Evolutionary conservation across 2,888 invertebrate genomes (phyloP), one percentile per base, ranked within the genome.

Genomic region (Chesias legatella): DNA sequence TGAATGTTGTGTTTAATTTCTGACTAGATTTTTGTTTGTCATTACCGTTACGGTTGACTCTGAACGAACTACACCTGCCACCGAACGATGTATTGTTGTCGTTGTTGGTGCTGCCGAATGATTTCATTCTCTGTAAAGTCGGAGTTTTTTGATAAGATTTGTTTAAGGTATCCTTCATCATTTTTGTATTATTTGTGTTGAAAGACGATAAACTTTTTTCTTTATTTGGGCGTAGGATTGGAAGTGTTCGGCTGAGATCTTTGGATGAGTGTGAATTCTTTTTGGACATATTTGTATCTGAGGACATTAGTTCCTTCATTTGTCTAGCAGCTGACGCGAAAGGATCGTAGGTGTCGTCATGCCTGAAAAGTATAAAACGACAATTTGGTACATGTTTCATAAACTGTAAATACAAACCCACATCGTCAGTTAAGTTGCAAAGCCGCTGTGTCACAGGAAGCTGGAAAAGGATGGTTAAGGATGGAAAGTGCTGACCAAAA

Each of bases 241-340:
- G 88, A 58, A 88, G 82, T 58, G 85, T 88, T 69, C 78, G 68
- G 49, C 66, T 78, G 53, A 71, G 65, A 61, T 89, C 79, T 80
- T 88, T 74, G 65, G 86, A 59, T 51, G 81, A 54, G 33, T 64
- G 74, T 63, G 79, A 76, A 51, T 72, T 49, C 67, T 79, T 84
- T 76, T 82, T 83, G 56, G 86, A 78, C 57, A 88, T 75, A 68
- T 81, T 85, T 38, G 91, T 90, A 56, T 92, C 92, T 45, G 92
- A 91, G 33, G 92, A 92, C 80, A 95, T 91, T 22, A 95, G 90
- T 67, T 95, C 94, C 79, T 93, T 92, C 85, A 95, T 91, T 82
- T 95, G 95, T 52, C 92, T 92, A 80, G 95, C 94, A 31, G 95
- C 95, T 54, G 92, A 91, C 55, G 91, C 80, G 78, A 94, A 95